Evolutionary conservation across 1,140 invertebrate species (phyloP).

Genomic region (Leptinotarsa defecta): DNA sequence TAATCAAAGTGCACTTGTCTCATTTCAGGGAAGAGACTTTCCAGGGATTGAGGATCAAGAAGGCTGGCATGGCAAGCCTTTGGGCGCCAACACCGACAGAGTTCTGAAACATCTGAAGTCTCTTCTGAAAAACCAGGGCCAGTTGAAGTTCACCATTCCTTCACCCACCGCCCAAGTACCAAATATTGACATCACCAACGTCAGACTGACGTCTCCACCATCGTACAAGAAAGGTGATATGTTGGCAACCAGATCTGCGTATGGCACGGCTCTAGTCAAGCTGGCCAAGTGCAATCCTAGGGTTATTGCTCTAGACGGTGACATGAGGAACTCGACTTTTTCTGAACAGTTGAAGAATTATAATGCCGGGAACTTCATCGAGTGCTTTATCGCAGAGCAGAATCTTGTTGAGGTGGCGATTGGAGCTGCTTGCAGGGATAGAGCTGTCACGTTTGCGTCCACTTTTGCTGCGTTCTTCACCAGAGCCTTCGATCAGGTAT

Average conservation of each 20-base stretch:
- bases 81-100: slow-evolving; percentile 79
- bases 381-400: slow-evolving; percentile 99
- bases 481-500: slow-evolving; percentile 89
- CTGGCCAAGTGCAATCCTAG: slow-evolving; percentile 80
- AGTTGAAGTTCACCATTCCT: slow-evolving; percentile 52
- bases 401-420: slow-evolving; percentile 96
- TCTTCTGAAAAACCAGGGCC: slow-evolving; percentile 66
- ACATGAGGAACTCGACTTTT: slow-evolving; percentile 98
- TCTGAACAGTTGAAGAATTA: slow-evolving; percentile 88
- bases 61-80: slow-evolving; percentile 97
- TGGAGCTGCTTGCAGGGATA: slow-evolving; percentile 85
- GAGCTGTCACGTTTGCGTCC: slow-evolving; percentile 89
- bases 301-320: slow-evolving; percentile 91
- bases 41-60: slow-evolving; percentile 82
- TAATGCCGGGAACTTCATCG: slow-evolving; percentile 80
- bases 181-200: slow-evolving; percentile 71
- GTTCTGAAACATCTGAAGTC: slow-evolving; percentile 73
- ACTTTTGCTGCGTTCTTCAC: slow-evolving; percentile 98
- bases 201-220: slow-evolving; percentile 81
- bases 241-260: slow-evolving; percentile 92
- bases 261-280: slow-evolving; percentile 86
- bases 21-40: slow-evolving; percentile 36
- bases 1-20: background rate
- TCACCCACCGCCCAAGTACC: slow-evolving; percentile 71
- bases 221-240: slow-evolving; percentile 79